These are phyloP conservation scores for Oryzias sinensis DNA, from an alignment of 2,797 vertebrate species.

Conservation along the genomic window DNA sequence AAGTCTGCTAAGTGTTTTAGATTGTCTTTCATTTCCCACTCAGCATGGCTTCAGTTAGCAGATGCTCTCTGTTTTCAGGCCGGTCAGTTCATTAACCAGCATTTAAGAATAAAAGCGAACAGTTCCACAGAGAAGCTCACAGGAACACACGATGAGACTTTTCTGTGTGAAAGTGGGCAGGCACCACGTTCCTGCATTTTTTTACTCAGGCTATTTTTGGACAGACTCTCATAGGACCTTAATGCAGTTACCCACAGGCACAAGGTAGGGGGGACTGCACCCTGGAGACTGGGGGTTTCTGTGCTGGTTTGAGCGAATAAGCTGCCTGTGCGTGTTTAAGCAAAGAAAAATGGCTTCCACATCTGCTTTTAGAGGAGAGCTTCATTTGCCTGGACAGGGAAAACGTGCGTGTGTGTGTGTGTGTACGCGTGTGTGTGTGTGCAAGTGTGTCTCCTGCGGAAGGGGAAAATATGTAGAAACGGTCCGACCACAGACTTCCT, in stretches of 20 bases:
- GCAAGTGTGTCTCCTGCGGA: constrained; percentile 53
- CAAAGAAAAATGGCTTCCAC: constrained; percentile 55
- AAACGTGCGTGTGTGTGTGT: constrained; percentile 31
- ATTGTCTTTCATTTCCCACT: no score
- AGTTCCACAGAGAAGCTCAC: background rate
- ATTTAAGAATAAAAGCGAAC: constrained; percentile 40
- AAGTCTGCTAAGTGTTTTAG: no score
- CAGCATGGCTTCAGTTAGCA: no score
- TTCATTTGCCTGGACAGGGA: constrained; percentile 58
- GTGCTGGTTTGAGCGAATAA: constrained; percentile 61
- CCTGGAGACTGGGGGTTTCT: constrained; percentile 69
- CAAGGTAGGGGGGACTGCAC: constrained; percentile 69
- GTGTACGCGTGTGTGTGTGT: constrained; percentile 24
- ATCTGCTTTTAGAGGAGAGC: constrained; percentile 60
- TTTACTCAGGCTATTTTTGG: constrained; percentile 71
- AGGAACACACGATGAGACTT: constrained; percentile 28
- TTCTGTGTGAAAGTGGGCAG: constrained; percentile 40
- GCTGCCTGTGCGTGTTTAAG: constrained; percentile 35
- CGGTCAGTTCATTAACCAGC: constrained; percentile 5
- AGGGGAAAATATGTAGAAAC: constrained; percentile 83
- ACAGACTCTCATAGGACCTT: constrained; percentile 66
- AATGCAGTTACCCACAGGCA: constrained; percentile 74
- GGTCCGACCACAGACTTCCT: constrained; percentile 93
- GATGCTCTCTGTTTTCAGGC: no score
- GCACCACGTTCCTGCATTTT: constrained; percentile 58